Evolutionary conservation across 2,113 vertebrate genomes (phyloP).

Genomic region (Rhinopithecus roxellana): DNA sequence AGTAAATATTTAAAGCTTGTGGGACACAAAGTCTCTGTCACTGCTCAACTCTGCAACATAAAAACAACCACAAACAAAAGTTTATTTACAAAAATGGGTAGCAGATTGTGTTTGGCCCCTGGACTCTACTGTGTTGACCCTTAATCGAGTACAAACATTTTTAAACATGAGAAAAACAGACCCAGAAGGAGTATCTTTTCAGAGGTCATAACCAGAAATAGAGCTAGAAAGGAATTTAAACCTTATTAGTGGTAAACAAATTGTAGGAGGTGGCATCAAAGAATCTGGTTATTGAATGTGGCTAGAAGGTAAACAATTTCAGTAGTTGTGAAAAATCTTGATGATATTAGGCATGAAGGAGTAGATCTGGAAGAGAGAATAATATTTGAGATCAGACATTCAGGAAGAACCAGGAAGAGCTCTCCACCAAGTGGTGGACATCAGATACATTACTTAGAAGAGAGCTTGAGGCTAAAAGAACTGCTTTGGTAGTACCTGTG

Average conservation of each 20-base stretch:
- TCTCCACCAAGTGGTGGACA: neutral
- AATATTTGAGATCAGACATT: neutral
- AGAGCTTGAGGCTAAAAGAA: neutral
- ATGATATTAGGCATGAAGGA: neutral
- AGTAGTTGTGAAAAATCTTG: neutral
- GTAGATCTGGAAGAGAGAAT: neutral
- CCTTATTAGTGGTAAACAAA: neutral
- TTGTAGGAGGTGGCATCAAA: neutral
- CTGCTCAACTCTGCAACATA: neutral
- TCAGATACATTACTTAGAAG: neutral
- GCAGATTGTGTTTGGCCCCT: neutral
- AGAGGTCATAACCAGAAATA: neutral
- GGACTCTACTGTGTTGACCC: neutral
- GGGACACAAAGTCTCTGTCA: neutral
- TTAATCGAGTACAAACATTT: neutral
- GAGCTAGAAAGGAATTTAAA: neutral
- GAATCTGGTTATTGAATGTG: neutral
- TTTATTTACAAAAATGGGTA: neutral
- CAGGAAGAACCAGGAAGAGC: neutral
- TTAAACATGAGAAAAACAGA: conserved; percentile 5
- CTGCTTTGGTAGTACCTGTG: neutral
- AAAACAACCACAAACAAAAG: neutral
- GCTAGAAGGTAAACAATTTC: neutral
- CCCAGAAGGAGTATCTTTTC: neutral
- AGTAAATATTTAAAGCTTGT: neutral